Evolutionary conservation across 2,113 vertebrate species (phyloP).

Genomic region (Nematolebias whitei): DNA sequence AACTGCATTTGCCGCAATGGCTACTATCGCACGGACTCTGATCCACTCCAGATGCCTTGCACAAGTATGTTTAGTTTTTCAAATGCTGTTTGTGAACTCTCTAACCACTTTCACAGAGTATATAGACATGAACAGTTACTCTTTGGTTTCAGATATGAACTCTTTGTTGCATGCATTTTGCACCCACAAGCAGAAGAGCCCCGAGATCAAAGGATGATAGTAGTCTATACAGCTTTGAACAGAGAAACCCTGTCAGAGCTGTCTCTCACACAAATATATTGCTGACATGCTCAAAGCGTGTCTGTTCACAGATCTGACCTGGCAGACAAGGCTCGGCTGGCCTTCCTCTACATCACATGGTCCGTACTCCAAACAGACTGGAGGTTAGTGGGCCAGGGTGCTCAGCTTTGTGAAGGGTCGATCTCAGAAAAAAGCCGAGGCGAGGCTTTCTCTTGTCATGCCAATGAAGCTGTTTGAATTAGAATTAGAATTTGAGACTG

Average conservation of each 20-base stretch:
- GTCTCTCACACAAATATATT: conserved; percentile 47
- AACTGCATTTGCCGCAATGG: conserved; percentile 93
- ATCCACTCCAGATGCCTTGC: conserved; percentile 95
- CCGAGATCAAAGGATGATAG: conserved; percentile 58
- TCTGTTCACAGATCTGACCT: conserved; percentile 62
- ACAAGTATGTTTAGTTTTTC: conserved; percentile 84
- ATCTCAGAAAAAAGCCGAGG: conserved; percentile 42
- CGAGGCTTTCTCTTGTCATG: conserved; percentile 73
- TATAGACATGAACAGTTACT: not conserved
- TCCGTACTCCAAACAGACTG: conserved; percentile 44
- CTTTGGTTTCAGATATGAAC: conserved; percentile 49
- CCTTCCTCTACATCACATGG: conserved; percentile 68
- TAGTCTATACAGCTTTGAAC: conserved; percentile 50
- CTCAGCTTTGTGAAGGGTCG: conserved; percentile 51
- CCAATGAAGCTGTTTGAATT: conserved; percentile 77
- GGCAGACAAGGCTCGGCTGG: conserved; percentile 43
- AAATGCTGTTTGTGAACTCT: conserved; percentile 6
- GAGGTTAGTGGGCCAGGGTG: conserved; percentile 72
- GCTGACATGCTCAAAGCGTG: conserved; percentile 61
- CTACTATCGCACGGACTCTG: conserved; percentile 92
- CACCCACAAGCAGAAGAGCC: conserved; percentile 45
- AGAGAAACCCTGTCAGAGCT: conserved; percentile 66
- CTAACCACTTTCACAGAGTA: conserved; percentile 5
- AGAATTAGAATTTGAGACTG: conserved; percentile 73
- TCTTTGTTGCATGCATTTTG: conserved; percentile 44